Percentiles rank a stretch among this genome's conserved stretches.
phyloP scores from a whole-genome alignment of 2,113 vertebrate genomes.

The Elephas maximus region DNA sequence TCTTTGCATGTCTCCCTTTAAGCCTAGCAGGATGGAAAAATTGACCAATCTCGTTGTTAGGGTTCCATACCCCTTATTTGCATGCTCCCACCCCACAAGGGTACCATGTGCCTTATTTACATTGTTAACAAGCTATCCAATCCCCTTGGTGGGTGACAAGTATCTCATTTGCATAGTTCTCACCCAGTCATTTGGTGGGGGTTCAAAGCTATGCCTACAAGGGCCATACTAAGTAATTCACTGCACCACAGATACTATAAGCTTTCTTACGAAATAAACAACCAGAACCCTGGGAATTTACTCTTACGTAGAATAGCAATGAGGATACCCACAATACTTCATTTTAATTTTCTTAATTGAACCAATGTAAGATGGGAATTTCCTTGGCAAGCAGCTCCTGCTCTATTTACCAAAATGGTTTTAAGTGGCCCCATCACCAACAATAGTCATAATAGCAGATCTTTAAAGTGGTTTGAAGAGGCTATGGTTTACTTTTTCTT shows the following conservation, averaged over 20 bases:
- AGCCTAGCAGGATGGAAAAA: no score
- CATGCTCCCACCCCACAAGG: no score
- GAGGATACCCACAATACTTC: not conserved
- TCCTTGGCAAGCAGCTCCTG: not conserved
- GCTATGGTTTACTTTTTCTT: not conserved
- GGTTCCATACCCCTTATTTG: no score
- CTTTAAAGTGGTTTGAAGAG: not conserved
- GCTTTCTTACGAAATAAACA: slow-evolving; percentile 19
- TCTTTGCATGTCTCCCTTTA: no score
- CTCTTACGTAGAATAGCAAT: not conserved
- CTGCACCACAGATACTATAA: not conserved
- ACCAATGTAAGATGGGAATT: not conserved
- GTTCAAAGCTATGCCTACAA: no score
- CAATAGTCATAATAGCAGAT: not conserved
- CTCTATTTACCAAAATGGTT: slow-evolving; percentile 32
- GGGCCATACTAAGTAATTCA: no score
- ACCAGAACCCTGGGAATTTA: not conserved
- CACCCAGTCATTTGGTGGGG: no score
- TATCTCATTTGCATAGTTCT: no score
- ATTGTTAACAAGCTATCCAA: no score
- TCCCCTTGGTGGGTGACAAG: no score
- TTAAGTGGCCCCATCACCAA: not conserved
- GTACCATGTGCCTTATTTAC: no score
- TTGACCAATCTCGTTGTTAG: no score
- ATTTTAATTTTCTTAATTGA: slow-evolving; percentile 55